These are phyloP conservation scores for Eubucco bourcierii DNA, from an alignment of 2,113 vertebrate species.

Conservation along the genomic window DNA sequence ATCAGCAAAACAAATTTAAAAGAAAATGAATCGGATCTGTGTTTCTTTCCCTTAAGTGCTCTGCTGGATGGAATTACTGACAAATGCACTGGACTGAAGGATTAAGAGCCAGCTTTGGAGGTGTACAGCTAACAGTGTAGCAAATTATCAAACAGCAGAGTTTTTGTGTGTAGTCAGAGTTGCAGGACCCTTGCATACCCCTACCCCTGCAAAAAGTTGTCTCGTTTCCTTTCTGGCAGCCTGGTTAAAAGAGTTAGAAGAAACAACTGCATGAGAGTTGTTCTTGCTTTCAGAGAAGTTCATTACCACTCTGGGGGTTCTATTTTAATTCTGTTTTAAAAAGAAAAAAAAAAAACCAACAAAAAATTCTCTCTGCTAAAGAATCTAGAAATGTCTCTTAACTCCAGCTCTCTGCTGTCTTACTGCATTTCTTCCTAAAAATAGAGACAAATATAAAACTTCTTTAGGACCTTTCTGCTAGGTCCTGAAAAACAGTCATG, in stretches of 20 bases:
- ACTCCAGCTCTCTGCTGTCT: background rate
- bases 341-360: background rate
- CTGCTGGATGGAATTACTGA: background rate
- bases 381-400: background rate
- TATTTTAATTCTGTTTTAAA: background rate
- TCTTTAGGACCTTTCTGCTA: background rate
- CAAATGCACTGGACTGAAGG: background rate
- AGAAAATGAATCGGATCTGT: background rate
- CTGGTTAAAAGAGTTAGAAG: background rate
- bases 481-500: background rate
- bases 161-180: background rate
- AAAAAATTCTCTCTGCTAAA: background rate
- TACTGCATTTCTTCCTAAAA: background rate
- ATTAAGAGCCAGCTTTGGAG: background rate
- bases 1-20: background rate
- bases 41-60: background rate
- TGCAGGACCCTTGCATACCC: background rate
- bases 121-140: fast-evolving
- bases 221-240: constrained; percentile 19
- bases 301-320: background rate
- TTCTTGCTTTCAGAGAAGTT: constrained; percentile 46
- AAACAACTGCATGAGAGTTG: background rate
- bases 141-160: background rate
- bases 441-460: background rate
- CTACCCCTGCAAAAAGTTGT: background rate